phyloP scores from a whole-genome alignment of 2,888 invertebrate genomes.

The Athrips mouffetella region DNA sequence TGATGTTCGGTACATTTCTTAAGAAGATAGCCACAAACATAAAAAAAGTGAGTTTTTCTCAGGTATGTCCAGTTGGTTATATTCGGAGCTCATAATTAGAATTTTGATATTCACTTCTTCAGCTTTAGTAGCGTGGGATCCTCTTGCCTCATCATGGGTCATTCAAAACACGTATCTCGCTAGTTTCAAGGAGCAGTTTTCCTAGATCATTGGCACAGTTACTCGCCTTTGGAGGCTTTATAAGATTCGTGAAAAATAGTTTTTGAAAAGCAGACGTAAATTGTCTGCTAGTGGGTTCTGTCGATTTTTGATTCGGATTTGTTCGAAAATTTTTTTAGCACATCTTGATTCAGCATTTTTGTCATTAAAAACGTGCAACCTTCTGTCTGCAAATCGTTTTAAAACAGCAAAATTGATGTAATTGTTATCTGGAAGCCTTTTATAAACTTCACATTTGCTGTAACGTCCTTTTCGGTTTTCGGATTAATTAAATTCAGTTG shows the following conservation, averaged over 20 bases:
- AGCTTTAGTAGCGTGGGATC: neutral
- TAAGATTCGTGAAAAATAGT: neutral
- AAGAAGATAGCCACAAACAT: neutral
- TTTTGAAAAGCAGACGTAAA: constrained; percentile 10
- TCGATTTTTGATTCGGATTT: neutral
- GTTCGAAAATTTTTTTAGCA: constrained; percentile 8
- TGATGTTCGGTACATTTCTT: neutral
- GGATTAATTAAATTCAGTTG: too few relatives aligned
- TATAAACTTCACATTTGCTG: neutral
- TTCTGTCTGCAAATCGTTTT: constrained; percentile 11
- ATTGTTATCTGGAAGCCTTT: constrained; percentile 12
- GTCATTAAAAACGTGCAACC: constrained; percentile 13
- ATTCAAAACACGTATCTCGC: too few relatives aligned
- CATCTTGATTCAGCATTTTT: constrained; percentile 10
- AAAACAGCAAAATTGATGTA: constrained; percentile 8
- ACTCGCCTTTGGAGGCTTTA: neutral
- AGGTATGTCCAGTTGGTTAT: neutral
- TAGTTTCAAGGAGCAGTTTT: too few relatives aligned
- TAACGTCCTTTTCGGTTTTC: constrained; percentile 12
- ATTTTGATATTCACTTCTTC: neutral
- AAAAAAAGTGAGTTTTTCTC: neutral
- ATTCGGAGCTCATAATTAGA: neutral
- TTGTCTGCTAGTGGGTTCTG: constrained; percentile 11
- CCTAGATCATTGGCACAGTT: constrained; percentile 8
- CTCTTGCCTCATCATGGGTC: neutral